These are phyloP conservation scores for Odontomyia ornata DNA, from an alignment of 2,888 invertebrate genomes.

Conservation along the genomic window DNA sequence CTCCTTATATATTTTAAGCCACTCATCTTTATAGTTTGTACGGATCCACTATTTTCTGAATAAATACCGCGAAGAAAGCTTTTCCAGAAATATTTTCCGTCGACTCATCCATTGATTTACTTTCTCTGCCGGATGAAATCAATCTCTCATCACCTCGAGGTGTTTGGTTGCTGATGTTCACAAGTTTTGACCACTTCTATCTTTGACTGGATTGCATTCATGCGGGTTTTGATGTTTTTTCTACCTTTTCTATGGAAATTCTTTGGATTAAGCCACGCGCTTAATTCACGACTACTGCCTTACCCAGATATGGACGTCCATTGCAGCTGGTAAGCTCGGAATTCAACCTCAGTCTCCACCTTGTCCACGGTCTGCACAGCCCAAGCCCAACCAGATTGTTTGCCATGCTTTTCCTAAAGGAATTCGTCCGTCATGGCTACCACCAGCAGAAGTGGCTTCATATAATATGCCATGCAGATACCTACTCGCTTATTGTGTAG, in stretches of 20 bases:
- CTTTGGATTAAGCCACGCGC: slow-evolving; percentile 29
- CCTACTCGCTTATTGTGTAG: not conserved
- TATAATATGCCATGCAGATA: slow-evolving; percentile 5
- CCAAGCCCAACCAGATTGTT: not conserved
- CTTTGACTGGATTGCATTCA: not conserved
- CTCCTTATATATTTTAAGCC: too few relatives aligned
- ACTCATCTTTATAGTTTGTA: too few relatives aligned
- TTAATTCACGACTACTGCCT: slow-evolving; percentile 7
- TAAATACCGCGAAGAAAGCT: too few relatives aligned
- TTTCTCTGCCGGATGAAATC: not conserved
- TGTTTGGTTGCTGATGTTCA: not conserved
- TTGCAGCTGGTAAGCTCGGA: not conserved
- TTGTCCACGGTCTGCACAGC: not conserved
- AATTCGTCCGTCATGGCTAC: too few relatives aligned
- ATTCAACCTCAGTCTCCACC: not conserved
- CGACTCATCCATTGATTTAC: not conserved
- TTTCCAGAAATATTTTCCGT: too few relatives aligned
- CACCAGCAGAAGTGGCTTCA: not conserved
- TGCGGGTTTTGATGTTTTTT: not conserved
- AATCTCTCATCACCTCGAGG: not conserved
- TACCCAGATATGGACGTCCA: not conserved
- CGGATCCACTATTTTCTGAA: too few relatives aligned
- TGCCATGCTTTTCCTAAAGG: not conserved
- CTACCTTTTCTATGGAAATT: slow-evolving; percentile 9
- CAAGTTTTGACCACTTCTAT: slow-evolving; percentile 8